Conservation (phyloP, 1,140 invertebrate species). For the Drosophila nigrodunni region DNA sequence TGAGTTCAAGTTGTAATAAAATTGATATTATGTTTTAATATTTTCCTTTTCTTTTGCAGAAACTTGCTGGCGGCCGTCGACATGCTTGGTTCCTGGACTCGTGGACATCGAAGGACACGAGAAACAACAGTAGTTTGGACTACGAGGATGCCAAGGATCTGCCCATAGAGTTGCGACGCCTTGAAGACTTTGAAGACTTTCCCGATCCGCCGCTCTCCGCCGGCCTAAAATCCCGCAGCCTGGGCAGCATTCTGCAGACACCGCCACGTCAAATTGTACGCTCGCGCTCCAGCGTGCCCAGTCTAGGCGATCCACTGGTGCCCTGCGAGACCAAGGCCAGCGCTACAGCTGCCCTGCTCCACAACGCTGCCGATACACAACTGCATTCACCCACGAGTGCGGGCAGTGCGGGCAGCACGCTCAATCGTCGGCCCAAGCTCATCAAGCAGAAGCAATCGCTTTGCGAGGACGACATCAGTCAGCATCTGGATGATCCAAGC, state of each 20-base stretch:
- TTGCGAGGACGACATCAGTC: slow-evolving; percentile 87
- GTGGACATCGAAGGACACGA: slow-evolving; percentile 88
- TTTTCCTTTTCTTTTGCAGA: slow-evolving; percentile 83
- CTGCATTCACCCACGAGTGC: slow-evolving; percentile 62
- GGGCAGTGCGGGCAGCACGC: slow-evolving; percentile 66
- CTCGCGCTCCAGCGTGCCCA: slow-evolving; percentile 91
- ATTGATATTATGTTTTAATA: background rate
- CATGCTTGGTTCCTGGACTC: slow-evolving; percentile 92
- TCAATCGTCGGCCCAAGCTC: slow-evolving; percentile 86
- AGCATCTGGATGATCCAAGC: slow-evolving; percentile 51
- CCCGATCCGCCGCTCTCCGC: slow-evolving; percentile 85
- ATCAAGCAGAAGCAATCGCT: slow-evolving; percentile 93
- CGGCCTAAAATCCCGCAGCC: slow-evolving; percentile 86
- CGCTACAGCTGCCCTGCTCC: slow-evolving; percentile 56
- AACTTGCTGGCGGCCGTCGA: slow-evolving; percentile 90
- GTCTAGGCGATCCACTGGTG: slow-evolving; percentile 85
- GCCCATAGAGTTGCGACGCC: slow-evolving; percentile 94
- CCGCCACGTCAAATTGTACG: slow-evolving; percentile 89
- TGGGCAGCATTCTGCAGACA: slow-evolving; percentile 91
- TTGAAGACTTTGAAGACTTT: slow-evolving; percentile 90
- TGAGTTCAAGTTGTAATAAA: slow-evolving; percentile 60
- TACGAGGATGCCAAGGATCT: slow-evolving; percentile 90
- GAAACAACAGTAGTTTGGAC: slow-evolving; percentile 86
- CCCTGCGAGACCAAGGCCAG: slow-evolving; percentile 56
- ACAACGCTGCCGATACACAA: slow-evolving; percentile 53